Base-by-base conservation (phyloP, 2,113 vertebrate genomes). In the Hemiprocne comata region DNA sequence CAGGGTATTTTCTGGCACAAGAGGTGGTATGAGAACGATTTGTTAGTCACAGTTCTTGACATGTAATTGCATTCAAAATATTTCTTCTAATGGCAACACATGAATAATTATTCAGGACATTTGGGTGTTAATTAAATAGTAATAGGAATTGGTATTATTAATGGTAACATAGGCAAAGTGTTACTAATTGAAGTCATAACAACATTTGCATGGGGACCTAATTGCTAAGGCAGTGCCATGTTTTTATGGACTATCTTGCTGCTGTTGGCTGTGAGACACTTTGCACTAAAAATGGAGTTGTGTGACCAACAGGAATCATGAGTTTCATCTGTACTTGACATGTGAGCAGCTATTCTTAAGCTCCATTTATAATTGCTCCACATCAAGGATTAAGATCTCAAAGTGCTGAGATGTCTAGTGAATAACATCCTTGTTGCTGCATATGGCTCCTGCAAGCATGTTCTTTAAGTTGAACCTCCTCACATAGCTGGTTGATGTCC, bases 111-210 rank as follows among this genome's bases (percentile, higher is more conserved):
- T 76, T 90, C 67, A 73, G 28, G 50, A 29, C 5, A 25, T 90
- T 92, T 90, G 51, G 31, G 44, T 93, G 20, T 85, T 96, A 95
- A 91, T 91, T 93, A 76, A 81, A 55, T 38, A 77, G 58, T 51
- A 88, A 83, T 58, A 83, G 16, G 76, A 65, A 83, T 85, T 10
- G 58, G 13, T 85, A 73, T 93, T 97, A 85, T 62, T 87, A 82
- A 40, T 25, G n/a, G 13, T 48, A 54, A 84, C 46, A 76, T 54
- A 77, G 67, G 58, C 25, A 50, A 72, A 87, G 50, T 31, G 60
- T 87, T 77, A 44, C 40, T 83, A 79, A 62, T 26, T 15, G 58
- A 73, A 57, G 67, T 62, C n/a, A n/a, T 66, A 88, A 54, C 69
- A 62, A 28, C 66, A 19, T 85, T 82, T 85, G 44, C 7, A 3